Conservation (phyloP, 2,113 vertebrate genomes). For the Chaetodon trifascialis region DNA sequence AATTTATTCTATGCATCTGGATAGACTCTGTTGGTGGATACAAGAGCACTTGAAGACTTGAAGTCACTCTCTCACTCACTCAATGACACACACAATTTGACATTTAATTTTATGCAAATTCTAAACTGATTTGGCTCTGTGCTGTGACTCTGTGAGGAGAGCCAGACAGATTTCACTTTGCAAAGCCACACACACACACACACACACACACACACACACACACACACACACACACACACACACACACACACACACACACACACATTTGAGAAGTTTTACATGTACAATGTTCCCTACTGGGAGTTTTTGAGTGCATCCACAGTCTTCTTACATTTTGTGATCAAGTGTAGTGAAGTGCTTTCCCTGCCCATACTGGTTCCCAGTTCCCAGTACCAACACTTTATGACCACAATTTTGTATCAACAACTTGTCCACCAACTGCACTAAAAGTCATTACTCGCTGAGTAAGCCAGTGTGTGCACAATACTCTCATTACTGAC, state of each 20-base stretch:
- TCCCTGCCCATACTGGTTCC: not conserved
- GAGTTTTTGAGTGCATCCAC: not conserved
- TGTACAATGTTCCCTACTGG: not conserved
- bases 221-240: constrained; percentile 11
- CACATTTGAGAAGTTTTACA: constrained; percentile 1
- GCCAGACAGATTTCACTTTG: constrained; percentile 4
- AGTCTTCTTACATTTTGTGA: not conserved
- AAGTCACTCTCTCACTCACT: not conserved
- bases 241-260: too few species aligned
- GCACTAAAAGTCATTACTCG: not conserved
- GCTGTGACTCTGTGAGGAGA: constrained; percentile 8
- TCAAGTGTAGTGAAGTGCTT: not conserved
- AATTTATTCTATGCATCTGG: not conserved
- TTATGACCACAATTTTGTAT: not conserved
- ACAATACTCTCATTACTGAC: not conserved
- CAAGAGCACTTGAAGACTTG: not conserved
- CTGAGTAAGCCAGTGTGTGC: not conserved
- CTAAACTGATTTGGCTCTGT: constrained; percentile 7
- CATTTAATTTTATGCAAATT: constrained; percentile 45
- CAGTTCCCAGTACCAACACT: not conserved
- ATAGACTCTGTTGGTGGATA: not conserved
- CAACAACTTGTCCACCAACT: not conserved
- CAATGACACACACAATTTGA: not conserved
- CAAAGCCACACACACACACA: not conserved
- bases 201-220: constrained; percentile 6